Base-by-base conservation (phyloP, 2,113 vertebrate genomes). In the Mesembrinibis cayennensis region DNA sequence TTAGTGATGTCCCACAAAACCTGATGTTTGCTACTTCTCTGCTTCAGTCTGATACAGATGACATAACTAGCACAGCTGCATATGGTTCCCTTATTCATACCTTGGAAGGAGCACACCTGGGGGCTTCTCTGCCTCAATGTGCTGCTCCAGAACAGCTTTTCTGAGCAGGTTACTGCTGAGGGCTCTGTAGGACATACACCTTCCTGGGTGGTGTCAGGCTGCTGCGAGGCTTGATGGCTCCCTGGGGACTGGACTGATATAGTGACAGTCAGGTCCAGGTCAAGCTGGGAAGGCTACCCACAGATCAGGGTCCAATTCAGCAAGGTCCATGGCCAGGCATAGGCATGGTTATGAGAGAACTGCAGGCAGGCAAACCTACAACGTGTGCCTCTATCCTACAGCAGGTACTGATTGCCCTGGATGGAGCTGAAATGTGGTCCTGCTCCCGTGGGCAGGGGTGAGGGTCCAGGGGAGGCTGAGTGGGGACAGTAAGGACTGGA, bases 201-300 rank as follows among this genome's bases (percentile, higher is more conserved):
- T 69, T 74, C 38, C 52, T 69, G n/a, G 14, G 32, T 47, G 11
- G 13, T 30, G 7, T 74, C 76, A 50, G 9, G 4, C 9, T 83
- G 32, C 22, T 66, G 4, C 0, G 0, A 81, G 49, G 30, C n/a
- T 59, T 3, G 1, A 0, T 40, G 19, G 26, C 22, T 63, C 56
- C 36, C 16, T n/a, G 14, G 14, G 27, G 13, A 55, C 34, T 0
- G 0, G 15, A 4, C 56, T 47, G 32, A 0, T 49, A 1, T 6
- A 59, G 20, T 30, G 26, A 69, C 47, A 50, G 9, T 45, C n/a
- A 36, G 18, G 19, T 36, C 26, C 44, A 55, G 22, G 17, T 66
- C 38, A 93, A 36, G 42, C 26, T 82, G 62, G 36, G 52, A 72
- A 92, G 79, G 52, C 18, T 40, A 34, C 18, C 21, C 22, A 30